phyloP scores from a whole-genome alignment of 1,140 invertebrate genomes.

The Anoplophora glabripennis region DNA sequence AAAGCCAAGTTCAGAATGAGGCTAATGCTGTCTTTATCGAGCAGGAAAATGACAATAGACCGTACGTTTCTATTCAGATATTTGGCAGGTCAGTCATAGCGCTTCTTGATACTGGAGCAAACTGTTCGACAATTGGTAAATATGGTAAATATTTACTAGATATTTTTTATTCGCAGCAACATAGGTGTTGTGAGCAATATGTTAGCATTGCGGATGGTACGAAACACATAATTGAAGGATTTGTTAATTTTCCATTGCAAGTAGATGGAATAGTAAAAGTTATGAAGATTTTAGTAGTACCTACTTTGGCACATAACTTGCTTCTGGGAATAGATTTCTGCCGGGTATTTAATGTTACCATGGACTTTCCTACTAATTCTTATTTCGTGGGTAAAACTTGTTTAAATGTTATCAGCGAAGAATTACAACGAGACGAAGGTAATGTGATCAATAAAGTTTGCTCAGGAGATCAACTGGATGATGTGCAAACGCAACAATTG shows the following conservation, averaged over 20 bases:
- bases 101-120: not conserved
- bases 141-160: not conserved
- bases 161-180: not conserved
- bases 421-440: slow-evolving; percentile 2
- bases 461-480: not conserved
- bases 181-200: not conserved
- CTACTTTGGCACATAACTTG: not conserved
- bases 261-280: not conserved
- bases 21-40: not conserved
- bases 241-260: not conserved
- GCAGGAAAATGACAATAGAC: slow-evolving; percentile 1
- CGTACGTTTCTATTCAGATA: not conserved
- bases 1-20: not conserved
- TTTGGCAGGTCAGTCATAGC: not conserved
- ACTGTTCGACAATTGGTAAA: not conserved
- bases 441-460: not conserved
- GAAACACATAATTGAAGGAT: not conserved
- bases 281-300: not conserved
- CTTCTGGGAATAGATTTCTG: slow-evolving; percentile 5
- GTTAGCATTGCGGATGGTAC: slow-evolving; percentile 1
- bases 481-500: not conserved
- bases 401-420: not conserved
- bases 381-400: not conserved
- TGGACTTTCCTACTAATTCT: not conserved
- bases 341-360: not conserved